phyloP scores from a whole-genome alignment of 2,888 invertebrate genomes.

The Polia nebulosa region DNA sequence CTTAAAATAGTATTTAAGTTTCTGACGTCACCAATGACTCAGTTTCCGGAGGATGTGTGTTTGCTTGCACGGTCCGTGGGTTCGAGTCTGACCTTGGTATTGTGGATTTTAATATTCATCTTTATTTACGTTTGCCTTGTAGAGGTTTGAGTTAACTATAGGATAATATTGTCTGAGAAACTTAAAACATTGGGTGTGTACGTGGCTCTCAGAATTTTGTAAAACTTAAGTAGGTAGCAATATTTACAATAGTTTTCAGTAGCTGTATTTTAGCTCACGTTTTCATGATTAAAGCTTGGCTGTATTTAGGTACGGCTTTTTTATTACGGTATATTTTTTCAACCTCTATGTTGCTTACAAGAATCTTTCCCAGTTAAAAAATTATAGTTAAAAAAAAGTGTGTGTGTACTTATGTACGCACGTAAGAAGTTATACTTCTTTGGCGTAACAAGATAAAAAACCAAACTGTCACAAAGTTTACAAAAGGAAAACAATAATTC shows the following conservation, averaged over 20 bases:
- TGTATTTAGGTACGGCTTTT: neutral
- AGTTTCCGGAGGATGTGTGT: conserved; percentile 68
- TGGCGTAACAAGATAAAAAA: too few relatives aligned
- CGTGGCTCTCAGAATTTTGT: conserved; percentile 4
- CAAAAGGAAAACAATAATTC: too few relatives aligned
- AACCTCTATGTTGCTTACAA: neutral
- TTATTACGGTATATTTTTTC: neutral
- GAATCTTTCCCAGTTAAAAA: too few relatives aligned
- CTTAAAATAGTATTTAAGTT: conserved; percentile 47
- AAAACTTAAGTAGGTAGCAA: conserved; percentile 4
- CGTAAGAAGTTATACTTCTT: too few relatives aligned
- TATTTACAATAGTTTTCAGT: neutral
- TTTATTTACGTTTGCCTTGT: conserved; percentile 60
- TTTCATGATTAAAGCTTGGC: neutral
- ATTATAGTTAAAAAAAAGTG: too few relatives aligned
- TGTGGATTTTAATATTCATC: conserved; percentile 60
- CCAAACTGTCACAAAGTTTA: too few relatives aligned
- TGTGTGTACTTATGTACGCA: too few relatives aligned
- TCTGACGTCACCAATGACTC: conserved; percentile 66
- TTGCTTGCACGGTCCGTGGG: conserved; percentile 65
- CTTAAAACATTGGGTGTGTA: neutral
- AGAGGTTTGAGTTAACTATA: conserved; percentile 41
- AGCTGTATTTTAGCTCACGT: neutral
- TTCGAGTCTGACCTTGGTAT: conserved; percentile 60
- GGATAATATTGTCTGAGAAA: conserved; percentile 27